These are phyloP conservation scores for Clarias platycephalus DNA, from an alignment of 2,797 vertebrate genomes.

Conservation along the genomic window DNA sequence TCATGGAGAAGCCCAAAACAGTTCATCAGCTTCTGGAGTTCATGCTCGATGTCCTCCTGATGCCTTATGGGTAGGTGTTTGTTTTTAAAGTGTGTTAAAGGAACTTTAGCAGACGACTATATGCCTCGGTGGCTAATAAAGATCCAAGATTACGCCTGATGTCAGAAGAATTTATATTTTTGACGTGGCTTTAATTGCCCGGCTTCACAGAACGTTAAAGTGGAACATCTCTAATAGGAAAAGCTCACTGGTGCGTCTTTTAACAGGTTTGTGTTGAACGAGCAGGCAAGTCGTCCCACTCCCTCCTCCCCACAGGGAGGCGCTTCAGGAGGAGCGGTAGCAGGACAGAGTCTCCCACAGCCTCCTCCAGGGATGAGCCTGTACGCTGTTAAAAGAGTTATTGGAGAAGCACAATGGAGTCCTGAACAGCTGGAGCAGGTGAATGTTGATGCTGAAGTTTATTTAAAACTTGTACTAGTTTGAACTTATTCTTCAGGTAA, in stretches of 20 bases:
- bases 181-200: no score
- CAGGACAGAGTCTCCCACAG: conserved; percentile 85
- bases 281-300: conserved; percentile 87
- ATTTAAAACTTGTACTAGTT: neutral
- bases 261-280: conserved; percentile 90
- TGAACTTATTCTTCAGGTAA: neutral
- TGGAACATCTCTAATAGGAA: neutral
- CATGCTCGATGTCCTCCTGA: conserved; percentile 96
- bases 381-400: conserved; percentile 92
- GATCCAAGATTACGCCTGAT: no score
- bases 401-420: conserved; percentile 94
- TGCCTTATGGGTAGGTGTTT: conserved; percentile 92
- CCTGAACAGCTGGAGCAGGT: conserved; percentile 97
- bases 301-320: conserved; percentile 80
- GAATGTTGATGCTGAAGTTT: neutral
- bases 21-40: conserved; percentile 96
- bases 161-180: no score
- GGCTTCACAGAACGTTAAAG: no score
- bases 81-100: neutral
- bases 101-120: neutral
- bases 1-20: conserved; percentile 96
- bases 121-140: neutral
- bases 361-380: conserved; percentile 97
- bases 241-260: neutral
- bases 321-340: conserved; percentile 68